Evolutionary conservation across 2,888 invertebrate species (phyloP).

Genomic region (Melipona beecheii): DNA sequence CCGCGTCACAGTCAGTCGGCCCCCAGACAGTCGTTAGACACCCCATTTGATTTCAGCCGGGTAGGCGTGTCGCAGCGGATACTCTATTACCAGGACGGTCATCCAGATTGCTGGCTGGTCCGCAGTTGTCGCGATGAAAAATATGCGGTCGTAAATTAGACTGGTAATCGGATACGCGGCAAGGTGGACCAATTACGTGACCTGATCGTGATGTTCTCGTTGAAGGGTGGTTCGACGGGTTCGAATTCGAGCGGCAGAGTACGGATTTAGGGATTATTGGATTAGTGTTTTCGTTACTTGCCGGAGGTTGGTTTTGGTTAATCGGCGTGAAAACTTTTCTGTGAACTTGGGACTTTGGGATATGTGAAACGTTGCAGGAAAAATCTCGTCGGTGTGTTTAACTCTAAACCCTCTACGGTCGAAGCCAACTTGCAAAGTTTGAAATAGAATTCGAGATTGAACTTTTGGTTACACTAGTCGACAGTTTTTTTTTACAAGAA

Average conservation of each 20-base stretch:
- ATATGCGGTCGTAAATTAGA: slow-evolving; percentile 59
- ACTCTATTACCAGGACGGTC: slow-evolving; percentile 64
- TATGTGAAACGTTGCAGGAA: background rate
- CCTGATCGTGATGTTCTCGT: slow-evolving; percentile 9
- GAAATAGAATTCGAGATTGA: background rate
- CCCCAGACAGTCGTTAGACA: slow-evolving; percentile 68
- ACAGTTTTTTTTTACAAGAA: too few species aligned
- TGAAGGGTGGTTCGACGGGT: slow-evolving; percentile 6
- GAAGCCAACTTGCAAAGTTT: background rate
- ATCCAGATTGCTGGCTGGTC: slow-evolving; percentile 59
- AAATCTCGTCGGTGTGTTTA: background rate
- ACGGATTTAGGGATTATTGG: background rate
- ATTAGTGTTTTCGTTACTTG: background rate
- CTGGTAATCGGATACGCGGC: slow-evolving; percentile 27
- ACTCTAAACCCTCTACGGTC: too few species aligned
- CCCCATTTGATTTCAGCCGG: slow-evolving; percentile 69
- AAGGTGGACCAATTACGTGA: slow-evolving; percentile 5
- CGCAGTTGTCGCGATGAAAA: slow-evolving; percentile 52
- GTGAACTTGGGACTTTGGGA: background rate
- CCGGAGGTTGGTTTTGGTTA: background rate
- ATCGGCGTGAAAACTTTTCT: background rate
- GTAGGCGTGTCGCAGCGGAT: slow-evolving; percentile 21
- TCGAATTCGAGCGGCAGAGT: background rate
- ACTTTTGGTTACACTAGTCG: too few species aligned
- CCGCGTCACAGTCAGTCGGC: slow-evolving; percentile 56